phyloP scores from a whole-genome alignment of 2,797 vertebrate species.

The Hypotaenidia okinawae region DNA sequence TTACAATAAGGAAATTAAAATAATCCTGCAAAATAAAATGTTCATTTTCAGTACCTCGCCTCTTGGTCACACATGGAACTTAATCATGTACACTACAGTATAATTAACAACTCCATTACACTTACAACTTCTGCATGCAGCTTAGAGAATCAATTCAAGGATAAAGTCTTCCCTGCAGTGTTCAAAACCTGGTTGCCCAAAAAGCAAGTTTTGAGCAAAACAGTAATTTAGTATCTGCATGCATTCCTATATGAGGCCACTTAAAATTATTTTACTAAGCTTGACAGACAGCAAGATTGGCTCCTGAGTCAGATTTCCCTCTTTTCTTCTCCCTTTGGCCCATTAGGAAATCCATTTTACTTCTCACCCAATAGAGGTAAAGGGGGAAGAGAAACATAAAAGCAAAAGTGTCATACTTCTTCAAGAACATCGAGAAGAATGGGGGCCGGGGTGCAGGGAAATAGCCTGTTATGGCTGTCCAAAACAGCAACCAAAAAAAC shows the following conservation, averaged over 20 bases:
- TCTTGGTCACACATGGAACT: background rate
- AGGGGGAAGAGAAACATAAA: background rate
- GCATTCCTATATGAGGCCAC: background rate
- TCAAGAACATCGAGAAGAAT: background rate
- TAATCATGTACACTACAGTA: background rate
- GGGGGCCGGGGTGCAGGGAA: background rate
- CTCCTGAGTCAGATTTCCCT: background rate
- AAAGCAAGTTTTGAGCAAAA: background rate
- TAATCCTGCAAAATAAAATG: conserved; percentile 28
- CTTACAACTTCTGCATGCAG: background rate
- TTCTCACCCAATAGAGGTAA: background rate
- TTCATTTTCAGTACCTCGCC: background rate
- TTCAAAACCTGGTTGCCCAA: background rate
- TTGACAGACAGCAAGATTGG: conserved; percentile 7
- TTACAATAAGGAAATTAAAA: conserved; percentile 18
- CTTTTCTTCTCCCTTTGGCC: background rate
- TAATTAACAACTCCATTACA: background rate
- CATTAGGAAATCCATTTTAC: background rate
- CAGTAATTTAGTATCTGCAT: background rate
- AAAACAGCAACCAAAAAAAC: background rate
- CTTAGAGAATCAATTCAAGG: background rate
- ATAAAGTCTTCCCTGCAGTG: background rate
- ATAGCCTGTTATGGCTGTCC: background rate
- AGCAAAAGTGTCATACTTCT: background rate
- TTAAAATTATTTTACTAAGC: background rate